Conservation (phyloP, 2,113 vertebrate genomes). For the Zosterops borbonicus region DNA sequence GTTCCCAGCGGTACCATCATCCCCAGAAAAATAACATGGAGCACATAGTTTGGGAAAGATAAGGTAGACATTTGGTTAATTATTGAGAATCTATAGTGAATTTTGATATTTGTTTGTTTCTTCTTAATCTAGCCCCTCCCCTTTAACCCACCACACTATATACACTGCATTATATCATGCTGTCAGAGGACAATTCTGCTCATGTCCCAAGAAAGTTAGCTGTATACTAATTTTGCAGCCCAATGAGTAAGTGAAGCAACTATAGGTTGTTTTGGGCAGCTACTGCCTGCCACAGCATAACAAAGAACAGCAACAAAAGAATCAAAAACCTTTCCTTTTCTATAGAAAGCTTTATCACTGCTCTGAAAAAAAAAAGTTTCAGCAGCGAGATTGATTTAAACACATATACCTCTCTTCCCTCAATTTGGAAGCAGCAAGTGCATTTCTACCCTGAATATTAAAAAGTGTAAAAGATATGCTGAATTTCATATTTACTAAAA, state of each 20-base stretch:
- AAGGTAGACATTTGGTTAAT: conserved; percentile 44
- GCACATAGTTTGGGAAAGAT: conserved; percentile 5
- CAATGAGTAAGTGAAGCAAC: neutral
- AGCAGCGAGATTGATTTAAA: neutral
- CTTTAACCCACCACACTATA: neutral
- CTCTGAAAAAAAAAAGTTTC: neutral
- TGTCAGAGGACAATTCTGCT: neutral
- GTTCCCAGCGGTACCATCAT: conserved; percentile 32
- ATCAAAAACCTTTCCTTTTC: neutral
- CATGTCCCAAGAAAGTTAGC: neutral
- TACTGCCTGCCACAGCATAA: neutral
- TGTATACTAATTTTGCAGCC: neutral
- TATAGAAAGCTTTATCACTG: neutral
- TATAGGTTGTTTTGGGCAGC: neutral
- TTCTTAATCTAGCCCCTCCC: neutral
- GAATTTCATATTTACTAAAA: neutral
- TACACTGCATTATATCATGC: neutral
- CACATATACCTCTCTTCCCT: rapidly evolving
- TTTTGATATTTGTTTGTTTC: neutral
- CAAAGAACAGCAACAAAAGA: neutral
- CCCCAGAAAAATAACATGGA: neutral
- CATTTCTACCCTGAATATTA: neutral
- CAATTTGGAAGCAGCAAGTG: neutral
- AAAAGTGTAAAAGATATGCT: neutral
- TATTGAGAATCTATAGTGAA: neutral